Base-by-base conservation (phyloP, 92 coral and sea anemone species). In the Siderastrea siderea region DNA sequence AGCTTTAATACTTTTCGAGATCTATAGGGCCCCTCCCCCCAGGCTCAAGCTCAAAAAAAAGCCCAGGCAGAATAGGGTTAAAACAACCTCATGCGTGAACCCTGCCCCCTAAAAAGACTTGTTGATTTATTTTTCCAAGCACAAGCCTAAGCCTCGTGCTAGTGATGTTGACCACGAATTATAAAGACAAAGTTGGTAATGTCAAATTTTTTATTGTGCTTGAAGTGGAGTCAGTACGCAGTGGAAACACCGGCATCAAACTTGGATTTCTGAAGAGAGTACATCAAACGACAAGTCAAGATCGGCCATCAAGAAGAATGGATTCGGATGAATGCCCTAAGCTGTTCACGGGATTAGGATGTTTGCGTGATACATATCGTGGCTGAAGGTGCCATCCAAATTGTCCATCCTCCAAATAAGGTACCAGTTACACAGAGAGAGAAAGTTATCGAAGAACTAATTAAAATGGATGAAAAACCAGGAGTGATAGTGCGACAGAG, bases 181-280 rank as follows among this genome's bases (percentile, higher is more conserved):
- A 67, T 67, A 81, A 81, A 81, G 58, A 67, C 14, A 65, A 48
- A 4, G 76, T 51, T 17, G 77, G 50, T 67, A 17, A 69, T 38
- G 78, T 69, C 47, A 69, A 71, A 54, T 54, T 82, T 78, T 82
- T 82, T 57, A 38, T 38, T 68, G 86, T 82, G 43, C 61, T 63
- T 38, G 81, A 84, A 75, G 89, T 74, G 16, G 59, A 84, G 52
- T 84, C 88, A 47, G 75, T 84, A 13, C 82, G 75, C 63, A 75
- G 83, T 61, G 82, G 89, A 84, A 75, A 84, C 48, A 45, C 46
- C 6, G 75, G 88, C 46, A 47, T 84, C 72, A 75, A 84, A 62
- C 83, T 84, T 84, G 88, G 88, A 49, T 72, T 84, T 7, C 88
- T 73, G 45, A 75, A 58, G 71, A 84, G 88, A 74, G 65, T 75